Evolutionary conservation across 2,888 invertebrate species (phyloP), one percentile per base, ranked within the genome.

Genomic region (Acanthopleura granulata): DNA sequence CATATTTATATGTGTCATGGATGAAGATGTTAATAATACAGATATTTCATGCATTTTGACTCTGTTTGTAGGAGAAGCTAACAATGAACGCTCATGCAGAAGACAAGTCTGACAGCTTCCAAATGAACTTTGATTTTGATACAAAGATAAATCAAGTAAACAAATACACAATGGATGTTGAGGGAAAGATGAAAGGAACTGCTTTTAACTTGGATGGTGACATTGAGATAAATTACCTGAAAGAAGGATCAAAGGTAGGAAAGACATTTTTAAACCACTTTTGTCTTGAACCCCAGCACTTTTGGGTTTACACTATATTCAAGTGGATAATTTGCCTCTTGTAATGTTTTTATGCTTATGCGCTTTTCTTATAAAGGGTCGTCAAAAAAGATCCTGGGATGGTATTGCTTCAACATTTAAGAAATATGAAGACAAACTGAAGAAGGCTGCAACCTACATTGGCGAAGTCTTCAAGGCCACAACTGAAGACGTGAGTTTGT

Each of bases 71-170:
- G 66, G 66, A 66, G 66, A 22, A 27, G 66, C 6, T 66, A 27
- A 66, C 25, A 66, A 66, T 66, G 66, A 66, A 66, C 6, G 18
- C 66, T 27, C 66, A 66, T 66, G 22, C 66, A 27, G 66, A 66
- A 14, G 25, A 66, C 29, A 66, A 66, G 25, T 66, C 66, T 16
- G 25, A 22, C 18, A 27, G 27, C 25, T 66, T 25, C 29, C 16
- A 22, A 6, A 27, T 27, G 22, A 27, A 66, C 25, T 57, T n/a
- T 22, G 22, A n/a, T 22, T 57, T 57, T 22, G 22, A 57, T 22
- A n/a, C 57, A 4, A 57, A 57, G 22, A 25, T 66, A 1, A 27
- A 66, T 27, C 66, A 27, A 16, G 66, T 66, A 3, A 27, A 66
- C 66, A 66, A 66, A 25, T 66, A 6, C 27, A 27, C 18, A 22